Base-by-base conservation (phyloP, 2,113 vertebrate species). In the Salvator merianae region DNA sequence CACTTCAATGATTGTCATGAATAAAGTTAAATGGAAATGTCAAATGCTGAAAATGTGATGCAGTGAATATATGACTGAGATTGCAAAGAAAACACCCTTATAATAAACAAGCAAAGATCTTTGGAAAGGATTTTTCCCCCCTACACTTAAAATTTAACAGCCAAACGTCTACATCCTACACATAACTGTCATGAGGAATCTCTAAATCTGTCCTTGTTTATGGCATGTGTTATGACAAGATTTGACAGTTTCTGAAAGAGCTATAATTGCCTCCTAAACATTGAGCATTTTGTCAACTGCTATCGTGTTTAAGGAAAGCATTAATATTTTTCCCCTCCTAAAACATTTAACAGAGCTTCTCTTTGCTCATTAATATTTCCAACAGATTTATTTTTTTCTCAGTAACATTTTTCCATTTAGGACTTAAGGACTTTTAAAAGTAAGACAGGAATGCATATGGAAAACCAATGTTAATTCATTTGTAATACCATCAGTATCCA, bases 221-320 rank as follows among this genome's bases (percentile, higher is more conserved):
- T 95, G 95, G 95, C 93, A 92, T 93, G 94, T 96, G 95, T 96
- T 96, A 92, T 96, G 95, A 97, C 96, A 96, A 94, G 96, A 95
- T 95, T 94, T 96, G 96, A 97, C 95, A 96, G 94, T 93, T 95
- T 96, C 95, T 96, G 95, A 96, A 95, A 95, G 94, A 94, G 93
- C 93, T 94, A 95, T 97, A 97, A 97, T 96, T 97, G 95, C 94
- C 91, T 96, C 94, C 95, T 96, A 97, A 96, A 96, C 94, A 96
- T 94, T 93, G 89, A 95, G 94, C 96, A 95, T 96, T 96, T 96
- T 96, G 95, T 97, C 95, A 97, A 96, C 95, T 95, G 92, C 81
- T 81, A 95, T 93, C 85, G 30, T 96, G 92, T 95, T 95, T 96
- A 95, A 93, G 93, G 92, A 96, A 96, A 95, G 96, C 94, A 95